These are phyloP conservation scores for Ia io DNA, from an alignment of 2,113 vertebrate genomes.

Conservation along the genomic window DNA sequence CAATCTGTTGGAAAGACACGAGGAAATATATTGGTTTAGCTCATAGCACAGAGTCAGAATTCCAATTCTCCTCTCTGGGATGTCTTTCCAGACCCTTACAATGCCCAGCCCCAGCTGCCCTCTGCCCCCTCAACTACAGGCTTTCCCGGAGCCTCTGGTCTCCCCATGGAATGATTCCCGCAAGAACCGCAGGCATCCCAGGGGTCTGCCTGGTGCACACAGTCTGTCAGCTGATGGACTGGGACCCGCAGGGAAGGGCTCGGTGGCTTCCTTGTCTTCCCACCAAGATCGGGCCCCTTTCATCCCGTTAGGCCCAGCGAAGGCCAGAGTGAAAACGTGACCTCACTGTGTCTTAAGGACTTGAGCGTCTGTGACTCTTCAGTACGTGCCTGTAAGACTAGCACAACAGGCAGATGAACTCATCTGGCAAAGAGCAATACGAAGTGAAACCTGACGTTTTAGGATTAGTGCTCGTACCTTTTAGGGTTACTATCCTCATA, in stretches of 20 bases:
- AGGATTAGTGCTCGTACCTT: not conserved
- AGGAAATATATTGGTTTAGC: not conserved
- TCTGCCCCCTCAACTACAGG: not conserved
- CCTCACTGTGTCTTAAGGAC: not conserved
- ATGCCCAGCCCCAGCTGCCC: not conserved
- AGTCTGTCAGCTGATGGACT: not conserved
- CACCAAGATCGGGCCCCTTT: not conserved
- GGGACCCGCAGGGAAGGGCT: not conserved
- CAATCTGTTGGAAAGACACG: not conserved
- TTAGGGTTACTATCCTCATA: not conserved
- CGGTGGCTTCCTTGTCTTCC: not conserved
- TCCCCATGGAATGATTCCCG: not conserved
- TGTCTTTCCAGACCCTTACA: not conserved
- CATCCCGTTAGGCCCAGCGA: not conserved
- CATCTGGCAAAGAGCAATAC: not conserved
- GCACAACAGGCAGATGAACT: not conserved
- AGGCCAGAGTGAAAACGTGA: not conserved
- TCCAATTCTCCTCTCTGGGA: not conserved
- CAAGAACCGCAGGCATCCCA: not conserved
- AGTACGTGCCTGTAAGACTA: not conserved
- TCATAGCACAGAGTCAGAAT: not conserved
- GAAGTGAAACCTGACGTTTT: not conserved
- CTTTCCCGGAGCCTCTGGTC: not conserved
- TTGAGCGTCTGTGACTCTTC: not conserved
- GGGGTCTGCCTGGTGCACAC: not conserved